Base-by-base conservation (phyloP, 2,888 invertebrate genomes). In the Nymphalis c-album region DNA sequence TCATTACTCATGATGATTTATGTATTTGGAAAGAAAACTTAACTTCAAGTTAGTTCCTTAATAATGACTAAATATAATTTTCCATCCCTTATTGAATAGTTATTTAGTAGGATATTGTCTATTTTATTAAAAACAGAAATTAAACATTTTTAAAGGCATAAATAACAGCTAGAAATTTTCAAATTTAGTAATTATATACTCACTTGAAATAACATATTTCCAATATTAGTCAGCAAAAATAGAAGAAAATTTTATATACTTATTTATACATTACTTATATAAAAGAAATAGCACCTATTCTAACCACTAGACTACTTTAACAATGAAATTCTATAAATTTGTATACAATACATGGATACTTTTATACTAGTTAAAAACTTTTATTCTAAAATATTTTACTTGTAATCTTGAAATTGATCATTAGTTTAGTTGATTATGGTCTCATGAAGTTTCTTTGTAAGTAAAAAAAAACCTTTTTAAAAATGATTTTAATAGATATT, bases 151-250 rank as follows among this genome's bases (percentile, higher is more conserved):
- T 16, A 17, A 40, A 61, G 8, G 40, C 10, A 16, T 13, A 31
- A 18, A 18, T 53, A 26, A 61, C 10, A 40, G 17, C 16, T 51
- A 53, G 7, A 31, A 35, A 40, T 18, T 60, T 60, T 45, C 48
- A n/a, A n/a, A 57, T 13, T 57, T 59, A 64, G 47, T 50, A 59
- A 59, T 59, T 63, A 16, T 59, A 69, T 70, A 70, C 70, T 70
- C 57, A 70, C 70, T 68, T 70, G 70, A 65, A 63, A 46, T 40
- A 50, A 62, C 57, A 65, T 63, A 60, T 60, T 60, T 68, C 65
- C 70, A 35, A 67, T 67, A 63, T 55, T 68, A 50, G 68, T 46
- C 68, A 70, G 70, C 70, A 67, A 63, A 63, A 63, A 50, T 58
- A 68, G 68, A 65, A 60, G 46, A 68, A 65, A 65, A 60, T 22